These are phyloP conservation scores for Mohoua ochrocephala DNA, from an alignment of 2,113 vertebrate species.

Conservation along the genomic window DNA sequence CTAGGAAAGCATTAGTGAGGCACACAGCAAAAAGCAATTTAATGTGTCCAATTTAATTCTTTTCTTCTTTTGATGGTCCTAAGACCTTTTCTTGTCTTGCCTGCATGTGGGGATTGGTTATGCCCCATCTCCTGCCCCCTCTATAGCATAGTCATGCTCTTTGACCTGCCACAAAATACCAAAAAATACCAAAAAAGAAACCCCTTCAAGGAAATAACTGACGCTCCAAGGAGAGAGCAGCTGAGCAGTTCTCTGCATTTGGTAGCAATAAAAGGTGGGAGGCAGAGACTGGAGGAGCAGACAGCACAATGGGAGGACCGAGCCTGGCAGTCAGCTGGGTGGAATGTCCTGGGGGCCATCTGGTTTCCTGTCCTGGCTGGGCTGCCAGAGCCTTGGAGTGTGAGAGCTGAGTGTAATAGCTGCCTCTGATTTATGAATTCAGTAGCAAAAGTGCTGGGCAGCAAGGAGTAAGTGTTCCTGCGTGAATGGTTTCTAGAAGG, in stretches of 20 bases:
- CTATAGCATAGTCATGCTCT: background rate
- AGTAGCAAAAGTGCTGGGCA: background rate
- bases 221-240: background rate
- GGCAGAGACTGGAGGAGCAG: background rate
- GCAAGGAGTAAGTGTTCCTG: background rate
- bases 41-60: background rate
- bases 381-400: fast-evolving
- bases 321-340: background rate
- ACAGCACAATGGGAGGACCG: background rate
- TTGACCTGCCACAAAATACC: background rate
- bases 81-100: background rate
- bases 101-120: background rate
- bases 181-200: background rate
- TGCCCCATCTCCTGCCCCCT: background rate
- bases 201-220: background rate
- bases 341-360: background rate
- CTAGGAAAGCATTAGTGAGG: background rate
- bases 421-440: background rate
- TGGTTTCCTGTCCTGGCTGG: background rate
- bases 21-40: background rate
- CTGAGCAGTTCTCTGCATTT: background rate
- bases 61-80: background rate
- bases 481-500: background rate
- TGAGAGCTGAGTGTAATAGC: background rate
- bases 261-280: background rate